These are phyloP conservation scores for Plagodis dolabraria DNA, from an alignment of 2,888 invertebrate species.

Conservation along the genomic window DNA sequence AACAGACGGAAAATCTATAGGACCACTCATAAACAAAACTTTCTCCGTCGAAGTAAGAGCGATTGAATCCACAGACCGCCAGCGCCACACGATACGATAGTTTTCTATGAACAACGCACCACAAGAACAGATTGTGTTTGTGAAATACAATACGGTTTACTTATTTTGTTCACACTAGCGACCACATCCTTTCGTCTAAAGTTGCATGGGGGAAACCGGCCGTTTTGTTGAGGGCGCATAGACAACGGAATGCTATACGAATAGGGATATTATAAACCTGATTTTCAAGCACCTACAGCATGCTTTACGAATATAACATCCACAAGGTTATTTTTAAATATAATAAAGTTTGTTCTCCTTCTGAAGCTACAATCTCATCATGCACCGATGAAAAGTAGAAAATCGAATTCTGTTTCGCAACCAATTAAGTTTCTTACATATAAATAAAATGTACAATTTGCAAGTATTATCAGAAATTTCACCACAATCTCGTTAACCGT, in stretches of 20 bases:
- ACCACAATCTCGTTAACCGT: too few species aligned
- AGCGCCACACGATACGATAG: constrained; percentile 10
- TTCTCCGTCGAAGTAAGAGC: constrained; percentile 8
- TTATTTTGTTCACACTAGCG: constrained; percentile 11
- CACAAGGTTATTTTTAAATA: too few species aligned
- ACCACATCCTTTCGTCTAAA: constrained; percentile 18
- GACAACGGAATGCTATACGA: too few species aligned
- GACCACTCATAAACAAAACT: constrained; percentile 13
- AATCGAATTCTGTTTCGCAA: background rate
- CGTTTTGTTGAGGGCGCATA: background rate
- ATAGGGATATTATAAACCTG: background rate
- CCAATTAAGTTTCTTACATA: background rate
- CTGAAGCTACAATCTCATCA: too few species aligned
- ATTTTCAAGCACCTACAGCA: background rate
- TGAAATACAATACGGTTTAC: constrained; percentile 7
- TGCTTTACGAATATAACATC: too few species aligned
- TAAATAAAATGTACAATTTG: constrained; percentile 7
- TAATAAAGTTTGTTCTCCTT: too few species aligned
- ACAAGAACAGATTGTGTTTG: constrained; percentile 12
- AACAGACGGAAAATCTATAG: background rate
- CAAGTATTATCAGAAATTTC: too few species aligned
- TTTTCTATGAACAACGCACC: constrained; percentile 5
- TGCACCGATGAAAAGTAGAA: background rate
- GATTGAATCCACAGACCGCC: background rate
- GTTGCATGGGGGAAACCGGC: constrained; percentile 5